Evolutionary conservation across 2,888 invertebrate genomes (phyloP).

Genomic region (Cactoblastis cactorum): DNA sequence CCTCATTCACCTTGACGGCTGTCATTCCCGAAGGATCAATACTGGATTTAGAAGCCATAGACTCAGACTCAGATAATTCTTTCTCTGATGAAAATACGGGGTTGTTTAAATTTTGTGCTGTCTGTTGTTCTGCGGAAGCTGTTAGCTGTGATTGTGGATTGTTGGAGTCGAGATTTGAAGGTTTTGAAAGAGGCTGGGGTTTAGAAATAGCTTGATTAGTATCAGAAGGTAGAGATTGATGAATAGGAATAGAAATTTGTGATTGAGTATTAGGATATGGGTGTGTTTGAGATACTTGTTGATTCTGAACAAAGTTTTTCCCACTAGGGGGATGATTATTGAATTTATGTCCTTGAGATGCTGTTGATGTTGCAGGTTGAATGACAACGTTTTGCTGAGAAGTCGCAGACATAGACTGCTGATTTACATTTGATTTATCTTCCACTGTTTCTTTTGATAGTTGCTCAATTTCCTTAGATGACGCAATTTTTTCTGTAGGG

Average conservation of each 20-base stretch:
- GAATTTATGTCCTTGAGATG: slow-evolving; percentile 40
- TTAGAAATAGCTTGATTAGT: slow-evolving; percentile 35
- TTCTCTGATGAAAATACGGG: slow-evolving; percentile 52
- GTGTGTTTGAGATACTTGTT: slow-evolving; percentile 38
- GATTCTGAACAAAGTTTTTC: slow-evolving; percentile 39
- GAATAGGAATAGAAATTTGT: slow-evolving; percentile 31
- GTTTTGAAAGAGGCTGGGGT: slow-evolving; percentile 34
- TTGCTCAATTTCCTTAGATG: slow-evolving; percentile 39
- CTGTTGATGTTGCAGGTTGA: slow-evolving; percentile 26
- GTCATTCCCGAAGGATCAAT: slow-evolving; percentile 42
- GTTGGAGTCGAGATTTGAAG: slow-evolving; percentile 37
- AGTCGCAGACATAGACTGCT: slow-evolving; percentile 15
- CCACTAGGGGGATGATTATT: slow-evolving; percentile 32
- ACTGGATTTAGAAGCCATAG: slow-evolving; percentile 52
- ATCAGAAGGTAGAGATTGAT: slow-evolving; percentile 37
- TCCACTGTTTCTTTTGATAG: slow-evolving; percentile 33
- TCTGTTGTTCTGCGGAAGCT: slow-evolving; percentile 39
- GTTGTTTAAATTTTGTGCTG: slow-evolving; percentile 39
- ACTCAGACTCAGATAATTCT: slow-evolving; percentile 59
- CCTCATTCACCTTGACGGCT: slow-evolving; percentile 44
- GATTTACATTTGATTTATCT: slow-evolving; percentile 29
- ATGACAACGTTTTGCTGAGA: slow-evolving; percentile 29
- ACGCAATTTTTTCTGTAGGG: slow-evolving; percentile 36
- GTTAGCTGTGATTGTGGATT: slow-evolving; percentile 45
- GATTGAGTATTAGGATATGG: slow-evolving; percentile 35